Evolutionary conservation across 2,888 invertebrate species (phyloP).

Genomic region (Carterocephalus palaemon): DNA sequence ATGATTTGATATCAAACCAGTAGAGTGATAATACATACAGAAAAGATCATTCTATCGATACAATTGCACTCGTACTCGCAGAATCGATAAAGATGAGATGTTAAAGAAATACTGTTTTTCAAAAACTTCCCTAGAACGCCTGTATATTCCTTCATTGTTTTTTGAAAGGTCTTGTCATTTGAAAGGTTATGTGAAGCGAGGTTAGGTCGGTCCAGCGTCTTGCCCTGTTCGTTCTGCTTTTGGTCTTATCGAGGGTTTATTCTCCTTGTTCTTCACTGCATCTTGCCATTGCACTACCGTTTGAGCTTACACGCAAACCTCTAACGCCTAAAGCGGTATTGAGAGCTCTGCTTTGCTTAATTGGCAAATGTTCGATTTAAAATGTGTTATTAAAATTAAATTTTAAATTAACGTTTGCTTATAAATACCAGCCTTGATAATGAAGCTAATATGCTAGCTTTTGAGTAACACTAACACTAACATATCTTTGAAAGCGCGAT

Average conservation of each 20-base stretch:
- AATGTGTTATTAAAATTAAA: not conserved
- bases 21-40: no score
- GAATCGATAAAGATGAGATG: no score
- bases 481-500: constrained; percentile 58
- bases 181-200: constrained; percentile 43
- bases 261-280: constrained; percentile 10
- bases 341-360: not conserved
- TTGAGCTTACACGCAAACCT: constrained; percentile 5
- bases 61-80: no score
- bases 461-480: constrained; percentile 33
- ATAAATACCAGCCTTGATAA: not conserved
- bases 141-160: constrained; percentile 10
- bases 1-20: no score
- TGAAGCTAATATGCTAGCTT: constrained; percentile 1
- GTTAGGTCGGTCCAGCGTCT: constrained; percentile 59
- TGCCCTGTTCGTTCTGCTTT: constrained; percentile 41
- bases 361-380: constrained; percentile 3
- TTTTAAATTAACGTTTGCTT: constrained; percentile 4
- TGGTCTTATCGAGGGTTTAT: no score
- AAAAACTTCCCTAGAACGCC: constrained; percentile 5
- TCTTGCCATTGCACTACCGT: not conserved
- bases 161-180: constrained; percentile 43
- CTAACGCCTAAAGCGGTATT: not conserved
- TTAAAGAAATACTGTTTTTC: no score
- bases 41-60: no score